phyloP scores from a whole-genome alignment of 1,140 invertebrate species.

The Calephelis virginiensis region DNA sequence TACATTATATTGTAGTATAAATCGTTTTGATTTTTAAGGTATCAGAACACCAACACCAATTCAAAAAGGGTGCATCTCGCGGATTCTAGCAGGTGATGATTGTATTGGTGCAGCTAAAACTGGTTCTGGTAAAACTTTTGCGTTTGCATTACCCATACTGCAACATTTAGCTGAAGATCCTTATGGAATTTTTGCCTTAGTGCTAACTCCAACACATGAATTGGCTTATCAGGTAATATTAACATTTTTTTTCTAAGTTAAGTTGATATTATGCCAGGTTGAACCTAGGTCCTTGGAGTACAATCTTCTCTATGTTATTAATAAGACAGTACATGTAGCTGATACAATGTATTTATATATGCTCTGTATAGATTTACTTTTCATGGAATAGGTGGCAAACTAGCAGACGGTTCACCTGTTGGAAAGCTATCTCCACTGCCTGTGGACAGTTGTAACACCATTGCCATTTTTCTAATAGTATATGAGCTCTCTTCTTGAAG shows the following conservation, averaged over 20 bases:
- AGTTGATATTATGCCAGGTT: background rate
- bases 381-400: too few relatives aligned
- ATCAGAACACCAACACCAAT: slow-evolving; percentile 91
- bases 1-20: too few relatives aligned
- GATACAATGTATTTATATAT: too few relatives aligned
- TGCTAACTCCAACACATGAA: slow-evolving; percentile 97
- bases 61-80: slow-evolving; percentile 89
- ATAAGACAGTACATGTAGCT: too few relatives aligned
- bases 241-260: slow-evolving; percentile 2
- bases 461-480: too few relatives aligned
- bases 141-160: slow-evolving; percentile 97
- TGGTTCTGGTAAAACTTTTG: slow-evolving; percentile 98
- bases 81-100: slow-evolving; percentile 90
- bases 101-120: slow-evolving; percentile 98
- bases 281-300: background rate
- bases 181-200: slow-evolving; percentile 95
- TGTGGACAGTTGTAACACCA: too few relatives aligned
- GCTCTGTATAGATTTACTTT: too few relatives aligned
- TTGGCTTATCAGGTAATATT: slow-evolving; percentile 86
- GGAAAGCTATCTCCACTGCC: too few relatives aligned
- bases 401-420: too few relatives aligned
- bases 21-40: slow-evolving; percentile 74
- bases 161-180: slow-evolving; percentile 95
- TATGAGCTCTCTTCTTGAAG: too few relatives aligned
- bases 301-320: too few relatives aligned